Evolutionary conservation across 1,140 invertebrate species (phyloP), one percentile per base, ranked within the genome.

Genomic region (Zaprionus inermis): DNA sequence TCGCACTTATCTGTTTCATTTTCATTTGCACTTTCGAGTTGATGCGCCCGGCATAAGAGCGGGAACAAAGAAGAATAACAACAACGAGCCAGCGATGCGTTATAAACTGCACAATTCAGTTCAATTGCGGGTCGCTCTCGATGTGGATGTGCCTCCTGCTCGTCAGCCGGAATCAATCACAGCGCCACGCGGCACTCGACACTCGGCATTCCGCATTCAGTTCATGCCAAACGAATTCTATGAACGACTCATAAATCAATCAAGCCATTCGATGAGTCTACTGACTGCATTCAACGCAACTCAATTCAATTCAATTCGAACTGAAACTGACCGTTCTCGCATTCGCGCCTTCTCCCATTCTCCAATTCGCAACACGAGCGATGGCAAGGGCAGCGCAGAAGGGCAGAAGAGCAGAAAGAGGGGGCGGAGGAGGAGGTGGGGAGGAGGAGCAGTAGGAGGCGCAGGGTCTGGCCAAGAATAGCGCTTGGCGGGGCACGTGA

Each of bases 231-330:
- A 46, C 71, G 18, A 66, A 44, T 66, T 73, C 63, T 54, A 44
- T 58, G 36, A 66, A 51, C 56, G 64, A 36, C 65, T 68, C 65
- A 68, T 68, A 73, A 73, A 73, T 68, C 71, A 73, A 61, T 69
- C 71, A 73, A 68, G 34, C 34, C 22, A 41, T 54, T 54, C 32
- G 5, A 38, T 7, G 20, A 44, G 41, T 7, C 20, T 11, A 16
- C 36, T 24, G 51, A 41, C 22, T 65, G 51, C 52, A 56, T 34
- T 65, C n/a, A 56, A n/a, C n/a, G n/a, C n/a, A n/a, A n/a, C n/a
- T n/a, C n/a, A n/a, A n/a, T n/a, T n/a, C 22, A 65, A 65, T n/a
- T 65, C 44, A 28, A 28, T 28, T 28, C 32, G 7, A 61, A 63
- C 30, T 64, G 36, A 46, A 58, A 52, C 61, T 58, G 56, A 58